These are phyloP conservation scores for Distichodus sexfasciatus DNA, from an alignment of 2,797 vertebrate species.

Conservation along the genomic window DNA sequence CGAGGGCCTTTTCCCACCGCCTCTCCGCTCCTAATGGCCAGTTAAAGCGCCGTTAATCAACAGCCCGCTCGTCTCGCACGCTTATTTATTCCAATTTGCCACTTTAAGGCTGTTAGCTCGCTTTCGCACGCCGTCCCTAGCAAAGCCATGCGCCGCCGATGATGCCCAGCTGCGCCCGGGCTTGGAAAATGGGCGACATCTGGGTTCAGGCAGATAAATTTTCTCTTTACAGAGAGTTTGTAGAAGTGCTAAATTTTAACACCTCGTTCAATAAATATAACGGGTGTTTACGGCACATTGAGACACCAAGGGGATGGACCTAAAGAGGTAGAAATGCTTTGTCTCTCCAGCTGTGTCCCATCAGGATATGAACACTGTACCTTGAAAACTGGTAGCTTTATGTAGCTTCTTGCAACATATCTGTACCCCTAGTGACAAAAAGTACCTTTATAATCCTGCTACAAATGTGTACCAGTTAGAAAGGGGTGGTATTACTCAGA, in stretches of 20 bases:
- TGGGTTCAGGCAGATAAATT: slow-evolving; percentile 7
- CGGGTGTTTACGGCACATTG: no score
- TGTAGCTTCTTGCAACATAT: no score
- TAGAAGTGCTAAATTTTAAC: background rate
- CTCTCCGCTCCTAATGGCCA: slow-evolving; percentile 49
- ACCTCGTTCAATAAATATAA: no score
- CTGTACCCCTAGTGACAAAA: no score
- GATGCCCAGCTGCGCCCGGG: background rate
- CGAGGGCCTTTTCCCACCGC: slow-evolving; percentile 40
- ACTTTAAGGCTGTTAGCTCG: slow-evolving; percentile 33
- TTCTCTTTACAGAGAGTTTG: background rate
- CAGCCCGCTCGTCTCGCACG: slow-evolving; percentile 34
- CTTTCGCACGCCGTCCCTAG: slow-evolving; percentile 11
- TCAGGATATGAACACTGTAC: no score
- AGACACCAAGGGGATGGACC: no score
- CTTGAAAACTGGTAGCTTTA: no score
- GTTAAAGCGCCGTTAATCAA: slow-evolving; percentile 56
- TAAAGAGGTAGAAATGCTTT: no score
- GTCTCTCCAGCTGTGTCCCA: no score
- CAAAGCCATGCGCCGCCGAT: slow-evolving; percentile 6
- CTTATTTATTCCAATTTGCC: slow-evolving; percentile 49
- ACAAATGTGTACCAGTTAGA: no score
- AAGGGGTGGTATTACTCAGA: no score
- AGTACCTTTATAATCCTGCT: no score
- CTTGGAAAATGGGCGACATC: background rate